Conservation (phyloP, 1,140 invertebrate genomes). For the Lerema accius region DNA sequence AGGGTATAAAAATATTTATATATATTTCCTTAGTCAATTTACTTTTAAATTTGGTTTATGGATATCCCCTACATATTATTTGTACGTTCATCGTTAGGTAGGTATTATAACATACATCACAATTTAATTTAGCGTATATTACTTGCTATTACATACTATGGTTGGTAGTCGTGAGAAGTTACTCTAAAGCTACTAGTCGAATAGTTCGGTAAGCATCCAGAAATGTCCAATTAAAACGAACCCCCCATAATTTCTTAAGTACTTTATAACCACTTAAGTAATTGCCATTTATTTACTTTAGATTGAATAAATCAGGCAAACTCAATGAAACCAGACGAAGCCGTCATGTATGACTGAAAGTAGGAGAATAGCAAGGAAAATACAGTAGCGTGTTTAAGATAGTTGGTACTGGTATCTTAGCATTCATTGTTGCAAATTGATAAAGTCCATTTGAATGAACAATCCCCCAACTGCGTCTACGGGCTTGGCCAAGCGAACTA, state of each 20-base stretch:
- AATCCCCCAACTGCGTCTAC: too few species aligned
- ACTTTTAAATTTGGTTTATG: conserved; percentile 61
- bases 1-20: conserved; percentile 78
- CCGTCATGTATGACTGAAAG: too few species aligned
- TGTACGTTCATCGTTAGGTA: conserved; percentile 77
- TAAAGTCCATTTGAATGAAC: too few species aligned
- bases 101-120: conserved; percentile 68
- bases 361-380: background rate
- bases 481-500: background rate
- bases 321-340: conserved; percentile 12
- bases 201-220: conserved; percentile 19
- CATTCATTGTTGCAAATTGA: background rate
- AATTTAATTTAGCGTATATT: conserved; percentile 54
- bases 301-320: conserved; percentile 18
- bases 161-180: conserved; percentile 51
- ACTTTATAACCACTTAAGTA: conserved; percentile 58
- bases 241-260: conserved; percentile 54
- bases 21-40: conserved; percentile 61
- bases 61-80: conserved; percentile 71
- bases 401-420: background rate
- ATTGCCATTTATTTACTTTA: conserved; percentile 41
- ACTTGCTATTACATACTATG: conserved; percentile 52
- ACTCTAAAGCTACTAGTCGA: conserved; percentile 34
- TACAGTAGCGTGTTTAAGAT: background rate
- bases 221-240: conserved; percentile 38